phyloP scores from a whole-genome alignment of 1,140 invertebrate genomes.

The Achroia grisella region DNA sequence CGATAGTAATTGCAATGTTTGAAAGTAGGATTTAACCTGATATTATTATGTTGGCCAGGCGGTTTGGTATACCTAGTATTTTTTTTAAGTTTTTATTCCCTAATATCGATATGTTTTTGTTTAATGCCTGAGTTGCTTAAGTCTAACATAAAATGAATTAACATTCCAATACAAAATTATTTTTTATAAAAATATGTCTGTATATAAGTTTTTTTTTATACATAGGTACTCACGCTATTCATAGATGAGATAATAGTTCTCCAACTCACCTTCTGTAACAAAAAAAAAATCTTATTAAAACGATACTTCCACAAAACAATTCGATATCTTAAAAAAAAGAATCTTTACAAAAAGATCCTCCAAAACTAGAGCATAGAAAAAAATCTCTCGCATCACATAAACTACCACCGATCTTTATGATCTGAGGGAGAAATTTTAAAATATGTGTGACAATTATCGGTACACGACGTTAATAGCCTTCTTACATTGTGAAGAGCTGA shows the following conservation, averaged over 20 bases:
- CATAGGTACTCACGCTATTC: neutral
- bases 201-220: neutral
- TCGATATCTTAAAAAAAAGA: neutral
- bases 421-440: conserved; percentile 52
- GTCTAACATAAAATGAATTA: no score
- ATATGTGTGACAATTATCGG: conserved; percentile 71
- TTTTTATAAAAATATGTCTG: no score
- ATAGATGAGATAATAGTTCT: conserved; percentile 2
- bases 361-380: no score
- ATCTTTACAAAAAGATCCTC: neutral
- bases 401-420: neutral
- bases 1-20: no score
- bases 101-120: no score
- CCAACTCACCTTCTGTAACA: conserved; percentile 69
- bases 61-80: no score
- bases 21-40: no score
- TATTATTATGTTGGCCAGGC: no score
- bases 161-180: no score
- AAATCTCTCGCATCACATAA: neutral
- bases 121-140: no score
- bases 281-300: conserved; percentile 43
- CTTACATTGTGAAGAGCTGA: conserved; percentile 46
- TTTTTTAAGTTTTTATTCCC: no score
- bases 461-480: conserved; percentile 65
- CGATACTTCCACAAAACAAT: conserved; percentile 30